Base-by-base conservation (phyloP, 2,113 vertebrate species). In the Lasiurus cinereus region DNA sequence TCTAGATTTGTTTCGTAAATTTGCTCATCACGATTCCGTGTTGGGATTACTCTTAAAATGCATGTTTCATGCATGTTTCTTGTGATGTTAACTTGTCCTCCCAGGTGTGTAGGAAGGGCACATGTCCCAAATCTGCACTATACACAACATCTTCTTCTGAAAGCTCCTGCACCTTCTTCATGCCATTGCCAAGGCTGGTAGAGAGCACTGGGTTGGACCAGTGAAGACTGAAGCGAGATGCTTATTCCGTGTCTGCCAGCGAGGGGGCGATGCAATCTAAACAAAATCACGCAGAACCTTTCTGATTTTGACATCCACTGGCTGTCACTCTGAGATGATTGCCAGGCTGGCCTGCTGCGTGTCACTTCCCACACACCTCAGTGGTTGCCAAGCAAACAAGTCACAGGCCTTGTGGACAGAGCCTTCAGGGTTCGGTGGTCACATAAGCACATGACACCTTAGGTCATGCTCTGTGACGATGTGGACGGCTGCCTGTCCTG, bases 381-480 rank as follows among this genome's bases (percentile, higher is more conserved):
- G 54, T 9, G 29, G 56, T 15, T 43, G 72, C 70, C 10, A 6
- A 33, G 77, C 24, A 24, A 31, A 64, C 54, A 36, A 36, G 62
- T 46, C 74, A 29, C 56, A 33, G 48, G 52, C 16, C 46, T 73
- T 4, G 1, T 67, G n/a, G 52, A n/a, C 16, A 33, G 22, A 52
- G 22, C 14, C 80, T 59, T 76, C 12, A 0, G n/a, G 43, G 91
- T 87, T 94, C 6, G 6, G 77, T 70, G 64, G 91, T 93, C 94
- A 79, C 56, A 72, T 19, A 96, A 93, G 83, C 62, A 80, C 2
- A 54, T 78, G 29, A 94, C 88, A 88, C 96, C 80, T 72, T 9
- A 52, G 12, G 54, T 95, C 97, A 91, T 16, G 31, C 84, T 94
- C 69, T 52, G 21, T 36, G 59, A 95, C 91, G 54, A 94, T 13